These are phyloP conservation scores for Adelges cooleyi DNA, from an alignment of 1,140 invertebrate species.

Conservation along the genomic window DNA sequence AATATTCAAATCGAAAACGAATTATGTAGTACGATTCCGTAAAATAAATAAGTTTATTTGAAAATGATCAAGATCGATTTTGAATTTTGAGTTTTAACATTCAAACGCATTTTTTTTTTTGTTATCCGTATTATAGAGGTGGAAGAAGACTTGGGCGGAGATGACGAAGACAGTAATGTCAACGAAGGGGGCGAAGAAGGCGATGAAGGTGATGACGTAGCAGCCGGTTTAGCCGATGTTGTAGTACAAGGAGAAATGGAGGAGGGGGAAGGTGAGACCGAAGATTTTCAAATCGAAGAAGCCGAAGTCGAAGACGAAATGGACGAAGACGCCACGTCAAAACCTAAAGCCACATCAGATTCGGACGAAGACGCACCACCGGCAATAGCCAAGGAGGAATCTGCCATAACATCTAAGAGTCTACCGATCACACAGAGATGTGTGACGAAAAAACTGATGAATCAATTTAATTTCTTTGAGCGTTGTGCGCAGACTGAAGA, in stretches of 20 bases:
- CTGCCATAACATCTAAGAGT: conserved; percentile 31
- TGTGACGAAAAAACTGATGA: conserved; percentile 46
- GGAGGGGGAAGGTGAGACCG: conserved; percentile 6
- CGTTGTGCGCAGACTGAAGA: conserved; percentile 73
- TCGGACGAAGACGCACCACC: conserved; percentile 29
- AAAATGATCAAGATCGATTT: too few relatives aligned
- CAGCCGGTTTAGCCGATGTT: conserved; percentile 1
- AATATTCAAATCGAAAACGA: conserved; percentile 2
- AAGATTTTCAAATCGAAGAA: conserved; percentile 20
- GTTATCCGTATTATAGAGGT: too few relatives aligned
- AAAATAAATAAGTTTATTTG: too few relatives aligned
- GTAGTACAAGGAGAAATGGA: not conserved
- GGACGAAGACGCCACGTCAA: conserved; percentile 31
- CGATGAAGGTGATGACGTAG: not conserved
- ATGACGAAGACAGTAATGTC: not conserved
- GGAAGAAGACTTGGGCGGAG: not conserved
- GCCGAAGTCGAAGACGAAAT: conserved; percentile 30
- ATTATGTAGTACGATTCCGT: not conserved
- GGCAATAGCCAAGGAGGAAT: conserved; percentile 33
- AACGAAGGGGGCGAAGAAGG: conserved; percentile 20
- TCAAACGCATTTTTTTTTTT: too few relatives aligned
- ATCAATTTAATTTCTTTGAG: conserved; percentile 91
- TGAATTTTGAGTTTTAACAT: too few relatives aligned
- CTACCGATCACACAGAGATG: conserved; percentile 34
- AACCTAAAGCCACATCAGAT: conserved; percentile 31